Base-by-base conservation (phyloP, 2,888 invertebrate species). In the Leucoma salicis region DNA sequence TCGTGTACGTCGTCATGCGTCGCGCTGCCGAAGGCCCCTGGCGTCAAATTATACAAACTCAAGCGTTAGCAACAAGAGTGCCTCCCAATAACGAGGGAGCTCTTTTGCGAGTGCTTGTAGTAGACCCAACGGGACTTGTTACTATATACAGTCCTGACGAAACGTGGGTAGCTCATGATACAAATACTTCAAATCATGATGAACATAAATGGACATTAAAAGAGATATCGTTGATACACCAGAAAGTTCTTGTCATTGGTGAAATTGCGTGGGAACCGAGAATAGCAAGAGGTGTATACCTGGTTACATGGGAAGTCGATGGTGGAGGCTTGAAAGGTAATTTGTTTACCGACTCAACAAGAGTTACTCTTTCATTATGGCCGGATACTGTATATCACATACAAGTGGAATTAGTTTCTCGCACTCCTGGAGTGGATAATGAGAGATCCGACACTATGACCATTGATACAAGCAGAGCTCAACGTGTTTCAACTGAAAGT, bases 231-330 rank as follows among this genome's bases (percentile, higher is more conserved):
- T 88, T 94, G 31, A 94, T 94, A 53, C 94, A 94, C 75, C 94
- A 94, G 74, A 93, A 93, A 79, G 93, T 93, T 50, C 74, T 92
- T 27, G 92, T 92, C 28, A 94, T 94, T 55, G 94, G 94, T 31
- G 94, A 94, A 82, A 93, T 94, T 56, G 92, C 93, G 34, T 94
- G 94, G 94, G 93, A 93, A 63, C 92, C 93, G 7, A 92, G 92
- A 79, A 91, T 92, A 69, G 90, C 84, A 41, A 91, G 91, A 38
- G 92, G 92, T 15, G 93, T 95, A 45, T 95, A 95, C 81, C 90
- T 95, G 68, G 95, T 95, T 38, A 95, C 95, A 49, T 95, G 95
- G 95, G 95, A 95, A 90, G 94, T 95, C 40, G 94, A 94, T 67
- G 95, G 95, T 44, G 95, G 95, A 58, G 95, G 95, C 53, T 87